Evolutionary conservation across 1,140 invertebrate species (phyloP).

Genomic region (Hypsibius dujardini): DNA sequence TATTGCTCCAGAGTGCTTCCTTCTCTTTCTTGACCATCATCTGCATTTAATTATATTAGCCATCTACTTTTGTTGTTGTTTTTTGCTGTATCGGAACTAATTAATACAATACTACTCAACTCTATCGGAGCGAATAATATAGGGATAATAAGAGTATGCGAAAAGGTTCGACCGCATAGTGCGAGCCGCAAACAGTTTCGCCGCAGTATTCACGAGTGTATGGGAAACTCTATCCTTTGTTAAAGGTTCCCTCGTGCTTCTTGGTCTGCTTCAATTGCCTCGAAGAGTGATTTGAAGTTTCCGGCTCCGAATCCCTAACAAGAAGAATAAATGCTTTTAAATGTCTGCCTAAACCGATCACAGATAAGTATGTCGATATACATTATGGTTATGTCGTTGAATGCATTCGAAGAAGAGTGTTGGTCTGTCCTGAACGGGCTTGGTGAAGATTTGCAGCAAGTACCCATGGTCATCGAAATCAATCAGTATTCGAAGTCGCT

Average conservation of each 20-base stretch:
- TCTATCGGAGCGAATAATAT: no score
- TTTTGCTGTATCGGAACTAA: no score
- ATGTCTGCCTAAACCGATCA: conserved; percentile 5
- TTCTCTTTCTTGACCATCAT: no score
- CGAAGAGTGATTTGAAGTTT: conserved; percentile 95
- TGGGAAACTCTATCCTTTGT: no score
- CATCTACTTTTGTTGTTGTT: no score
- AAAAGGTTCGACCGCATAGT: no score
- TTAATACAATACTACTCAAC: no score
- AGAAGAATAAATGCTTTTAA: conserved; percentile 25
- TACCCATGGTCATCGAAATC: conserved; percentile 97
- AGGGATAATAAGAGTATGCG: no score
- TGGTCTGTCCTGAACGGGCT: conserved; percentile 90
- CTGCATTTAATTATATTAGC: no score
- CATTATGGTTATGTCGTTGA: conserved; percentile 82
- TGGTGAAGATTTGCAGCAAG: conserved; percentile 92
- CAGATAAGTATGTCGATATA: conserved; percentile 31
- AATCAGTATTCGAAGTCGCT: conserved; percentile 79
- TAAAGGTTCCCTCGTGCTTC: conserved; percentile 79
- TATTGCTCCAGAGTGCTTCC: no score
- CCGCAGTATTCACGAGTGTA: no score
- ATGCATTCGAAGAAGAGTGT: conserved; percentile 95
- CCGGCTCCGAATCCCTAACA: conserved; percentile 93
- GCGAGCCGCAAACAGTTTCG: no score
- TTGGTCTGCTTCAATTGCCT: conserved; percentile 91